Evolutionary conservation across 2,888 invertebrate genomes (phyloP), one percentile per base, ranked within the genome.

Genomic region (Halictus ligatus): DNA sequence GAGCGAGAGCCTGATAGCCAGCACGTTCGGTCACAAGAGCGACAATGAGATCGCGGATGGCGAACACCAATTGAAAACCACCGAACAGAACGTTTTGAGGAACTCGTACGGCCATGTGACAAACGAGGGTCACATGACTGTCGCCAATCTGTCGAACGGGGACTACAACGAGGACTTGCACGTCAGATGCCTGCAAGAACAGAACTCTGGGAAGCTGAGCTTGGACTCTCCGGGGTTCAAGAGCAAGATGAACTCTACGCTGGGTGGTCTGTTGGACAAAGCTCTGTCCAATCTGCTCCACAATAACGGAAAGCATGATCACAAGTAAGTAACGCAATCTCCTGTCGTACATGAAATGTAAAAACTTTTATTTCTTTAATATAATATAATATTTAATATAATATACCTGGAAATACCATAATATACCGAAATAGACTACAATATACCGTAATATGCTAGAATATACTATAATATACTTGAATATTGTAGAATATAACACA

Each of bases 251-350:
- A 92, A 92, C 78, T 87, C 91, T 7, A 88, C 91, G 10, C 85
- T 94, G 40, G 94, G 94, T 0, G 93, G 93, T 25, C 87, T 94
- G 1, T 81, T 95, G 58, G 94, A 95, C 67, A 94, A 94, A 64
- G 93, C 94, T 0, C 87, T 95, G 6, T 94, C 94, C 1, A 95
- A 94, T 86, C 84, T 95, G 64, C 89, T 95, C 64, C 95, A 95
- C 78, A 94, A 86, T 81, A 94, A 94, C 40, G 93, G 93, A 73
- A 95, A 94, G 85, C 94, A 95, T 69, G 95, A 95, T 89, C 94
- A 95, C 67, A 93, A 94, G 95, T 95, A 74, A 93, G 94, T 91
- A 67, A 60, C 10, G 13, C 18, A n/a, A 54, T 54, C 10, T 54
- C 10, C 2, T 54, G 3, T n/a, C 46, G 12, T 46, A 46, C 46